These are phyloP conservation scores for Apus apus DNA, from an alignment of 2,113 vertebrate species.

Conservation along the genomic window DNA sequence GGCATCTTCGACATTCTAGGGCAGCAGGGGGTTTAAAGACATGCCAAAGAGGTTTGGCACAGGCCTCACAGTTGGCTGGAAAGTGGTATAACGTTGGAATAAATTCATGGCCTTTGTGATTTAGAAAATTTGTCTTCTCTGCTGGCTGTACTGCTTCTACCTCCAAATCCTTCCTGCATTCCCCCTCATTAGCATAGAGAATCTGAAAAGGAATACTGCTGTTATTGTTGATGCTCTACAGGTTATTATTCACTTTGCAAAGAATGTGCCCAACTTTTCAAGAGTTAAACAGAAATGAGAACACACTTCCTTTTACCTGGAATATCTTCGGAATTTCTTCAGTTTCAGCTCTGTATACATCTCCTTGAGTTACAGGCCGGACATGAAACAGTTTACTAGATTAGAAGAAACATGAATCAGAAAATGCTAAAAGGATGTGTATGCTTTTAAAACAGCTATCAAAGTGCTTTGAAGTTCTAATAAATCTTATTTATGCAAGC, in stretches of 20 bases:
- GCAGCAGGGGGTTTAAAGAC: constrained; percentile 97
- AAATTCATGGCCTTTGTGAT: constrained; percentile 98
- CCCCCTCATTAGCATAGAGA: constrained; percentile 97
- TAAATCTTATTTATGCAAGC: not conserved
- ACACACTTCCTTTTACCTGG: constrained; percentile 80
- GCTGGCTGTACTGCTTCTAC: constrained; percentile 87
- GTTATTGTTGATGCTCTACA: not conserved
- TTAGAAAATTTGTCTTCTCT: constrained; percentile 95
- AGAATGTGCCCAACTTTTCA: not conserved
- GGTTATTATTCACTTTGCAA: not conserved
- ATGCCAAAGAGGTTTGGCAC: constrained; percentile 97
- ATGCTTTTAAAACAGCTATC: not conserved
- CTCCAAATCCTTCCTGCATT: constrained; percentile 95
- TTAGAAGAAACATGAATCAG: constrained; percentile 40
- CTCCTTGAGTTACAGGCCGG: constrained; percentile 96
- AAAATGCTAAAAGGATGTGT: not conserved
- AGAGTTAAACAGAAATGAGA: not conserved
- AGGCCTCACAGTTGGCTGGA: constrained; percentile 97
- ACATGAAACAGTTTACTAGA: constrained; percentile 97
- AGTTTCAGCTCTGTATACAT: constrained; percentile 97
- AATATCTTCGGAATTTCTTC: constrained; percentile 99
- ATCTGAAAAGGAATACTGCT: constrained; percentile 79
- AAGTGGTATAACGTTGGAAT: constrained; percentile 99
- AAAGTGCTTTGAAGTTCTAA: not conserved
- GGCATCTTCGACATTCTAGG: constrained; percentile 95